Evolutionary conservation across 2,888 invertebrate genomes (phyloP).

Genomic region (Pediacus dermestoides): DNA sequence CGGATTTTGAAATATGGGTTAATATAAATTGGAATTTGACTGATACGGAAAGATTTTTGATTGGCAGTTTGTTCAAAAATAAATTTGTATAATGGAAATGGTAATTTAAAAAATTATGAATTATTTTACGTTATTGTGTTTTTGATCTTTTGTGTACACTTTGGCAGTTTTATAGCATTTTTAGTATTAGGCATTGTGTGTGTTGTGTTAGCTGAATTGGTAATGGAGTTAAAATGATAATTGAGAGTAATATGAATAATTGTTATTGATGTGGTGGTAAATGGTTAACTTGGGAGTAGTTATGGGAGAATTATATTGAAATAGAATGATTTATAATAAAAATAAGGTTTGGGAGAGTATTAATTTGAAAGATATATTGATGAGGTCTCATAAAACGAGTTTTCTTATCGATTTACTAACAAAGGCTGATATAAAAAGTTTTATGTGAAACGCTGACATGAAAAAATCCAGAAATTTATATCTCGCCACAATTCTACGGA

Average conservation of each 20-base stretch:
- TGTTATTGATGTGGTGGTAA: constrained; percentile 3
- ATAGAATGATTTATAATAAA: constrained; percentile 19
- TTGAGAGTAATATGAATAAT: constrained; percentile 2
- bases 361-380: constrained; percentile 10
- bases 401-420: constrained; percentile 26
- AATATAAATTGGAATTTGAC: too few species aligned
- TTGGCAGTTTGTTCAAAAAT: too few species aligned
- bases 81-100: too few species aligned
- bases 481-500: constrained; percentile 26
- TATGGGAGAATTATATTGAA: too few species aligned
- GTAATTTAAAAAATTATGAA: too few species aligned
- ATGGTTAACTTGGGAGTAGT: constrained; percentile 2
- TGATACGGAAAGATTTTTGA: too few species aligned
- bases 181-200: too few species aligned
- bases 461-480: constrained; percentile 26
- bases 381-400: constrained; percentile 23
- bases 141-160: too few species aligned
- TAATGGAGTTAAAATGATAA: constrained; percentile 4
- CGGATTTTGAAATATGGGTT: too few species aligned
- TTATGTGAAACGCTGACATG: constrained; percentile 25
- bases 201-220: too few species aligned
- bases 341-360: constrained; percentile 21
- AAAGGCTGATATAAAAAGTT: constrained; percentile 24
- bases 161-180: too few species aligned
- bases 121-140: too few species aligned